Percentiles rank a stretch among this genome's conserved stretches.
Conservation (phyloP, 1,140 invertebrate genomes). For the Drosophila auraria region DNA sequence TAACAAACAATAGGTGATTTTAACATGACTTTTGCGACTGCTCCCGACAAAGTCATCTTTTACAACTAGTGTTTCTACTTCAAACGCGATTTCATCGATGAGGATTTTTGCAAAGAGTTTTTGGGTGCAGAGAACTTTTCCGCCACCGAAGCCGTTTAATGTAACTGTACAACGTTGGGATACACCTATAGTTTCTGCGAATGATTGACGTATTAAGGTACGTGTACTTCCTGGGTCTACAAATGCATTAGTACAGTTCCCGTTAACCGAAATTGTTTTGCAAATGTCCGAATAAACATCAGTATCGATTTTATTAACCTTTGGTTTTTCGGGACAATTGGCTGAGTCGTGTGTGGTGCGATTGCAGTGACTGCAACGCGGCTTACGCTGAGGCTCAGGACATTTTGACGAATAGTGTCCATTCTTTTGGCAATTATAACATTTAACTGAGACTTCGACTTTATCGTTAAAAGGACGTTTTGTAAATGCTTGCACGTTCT, state of each 20-base stretch:
- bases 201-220: background rate
- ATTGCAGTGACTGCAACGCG: background rate
- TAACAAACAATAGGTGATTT: too few species aligned
- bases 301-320: background rate
- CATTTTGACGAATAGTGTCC: too few species aligned
- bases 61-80: background rate
- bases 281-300: background rate
- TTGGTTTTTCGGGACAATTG: background rate
- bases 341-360: too few species aligned
- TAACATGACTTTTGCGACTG: too few species aligned
- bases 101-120: background rate
- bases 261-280: background rate
- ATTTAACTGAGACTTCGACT: background rate
- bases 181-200: background rate
- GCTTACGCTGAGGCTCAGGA: background rate
- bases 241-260: background rate
- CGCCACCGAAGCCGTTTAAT: too few species aligned
- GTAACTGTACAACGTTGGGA: too few species aligned
- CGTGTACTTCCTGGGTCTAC: constrained; percentile 5
- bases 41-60: too few species aligned
- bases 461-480: background rate
- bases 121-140: too few species aligned
- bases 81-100: background rate
- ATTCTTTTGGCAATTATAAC: background rate
- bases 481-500: background rate